phyloP scores from a whole-genome alignment of 2,113 vertebrate species.

The Felis catus region DNA sequence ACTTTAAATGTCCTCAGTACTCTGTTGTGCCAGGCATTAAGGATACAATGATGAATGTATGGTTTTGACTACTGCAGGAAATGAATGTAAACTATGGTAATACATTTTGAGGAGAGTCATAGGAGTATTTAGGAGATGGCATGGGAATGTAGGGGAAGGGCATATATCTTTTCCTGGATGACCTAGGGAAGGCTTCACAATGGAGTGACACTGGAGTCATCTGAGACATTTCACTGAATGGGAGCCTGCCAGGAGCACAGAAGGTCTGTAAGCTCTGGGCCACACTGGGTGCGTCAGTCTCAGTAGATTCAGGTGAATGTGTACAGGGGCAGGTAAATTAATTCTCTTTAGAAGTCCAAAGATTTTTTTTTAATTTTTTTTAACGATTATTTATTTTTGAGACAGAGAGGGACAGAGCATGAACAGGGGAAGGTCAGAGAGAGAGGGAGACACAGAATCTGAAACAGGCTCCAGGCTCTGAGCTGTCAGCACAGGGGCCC shows the following conservation, averaged over 20 bases:
- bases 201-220: neutral
- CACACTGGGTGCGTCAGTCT: neutral
- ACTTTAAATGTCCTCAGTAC: neutral
- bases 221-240: neutral
- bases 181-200: neutral
- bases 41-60: neutral
- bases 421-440: too few relatives aligned
- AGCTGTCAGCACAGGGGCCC: too few relatives aligned
- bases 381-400: too few relatives aligned
- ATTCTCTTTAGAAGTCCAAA: neutral
- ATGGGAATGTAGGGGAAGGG: neutral
- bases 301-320: neutral
- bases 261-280: neutral
- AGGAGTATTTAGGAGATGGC: neutral
- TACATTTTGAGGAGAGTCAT: neutral
- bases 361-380: neutral
- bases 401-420: too few relatives aligned
- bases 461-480: too few relatives aligned
- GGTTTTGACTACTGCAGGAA: neutral
- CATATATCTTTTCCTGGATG: neutral
- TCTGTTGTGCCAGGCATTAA: neutral
- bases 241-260: neutral
- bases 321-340: neutral
- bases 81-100: neutral
- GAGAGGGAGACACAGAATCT: too few relatives aligned